Evolutionary conservation across 2,888 invertebrate genomes (phyloP).

Genomic region (Yponomeuta cagnagella): DNA sequence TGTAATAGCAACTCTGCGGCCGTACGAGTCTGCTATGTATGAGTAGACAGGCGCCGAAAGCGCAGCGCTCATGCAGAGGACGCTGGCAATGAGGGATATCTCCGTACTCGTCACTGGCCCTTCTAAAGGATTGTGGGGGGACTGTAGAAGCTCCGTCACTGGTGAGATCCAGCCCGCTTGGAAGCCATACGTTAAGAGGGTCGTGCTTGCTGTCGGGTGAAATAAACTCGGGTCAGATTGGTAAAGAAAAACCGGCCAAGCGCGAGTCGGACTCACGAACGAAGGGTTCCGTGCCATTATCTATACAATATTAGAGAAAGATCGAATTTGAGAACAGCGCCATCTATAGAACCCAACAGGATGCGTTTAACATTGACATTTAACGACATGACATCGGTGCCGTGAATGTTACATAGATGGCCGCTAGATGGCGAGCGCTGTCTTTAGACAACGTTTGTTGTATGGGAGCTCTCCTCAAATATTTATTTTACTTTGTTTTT

Average conservation of each 20-base stretch:
- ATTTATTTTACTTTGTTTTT: too few relatives aligned
- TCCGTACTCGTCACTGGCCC: conserved; percentile 46
- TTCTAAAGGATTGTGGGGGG: conserved; percentile 41
- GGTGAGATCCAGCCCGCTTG: conserved; percentile 65
- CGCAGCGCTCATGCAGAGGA: conserved; percentile 52
- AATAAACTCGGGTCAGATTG: background rate
- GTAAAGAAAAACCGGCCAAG: background rate
- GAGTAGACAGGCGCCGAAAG: conserved; percentile 57
- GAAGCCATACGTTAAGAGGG: conserved; percentile 54
- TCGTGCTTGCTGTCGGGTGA: conserved; percentile 44
- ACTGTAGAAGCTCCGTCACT: conserved; percentile 49
- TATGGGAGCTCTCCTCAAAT: too few relatives aligned
- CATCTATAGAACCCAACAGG: too few relatives aligned
- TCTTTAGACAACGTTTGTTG: too few relatives aligned
- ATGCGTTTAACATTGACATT: too few relatives aligned
- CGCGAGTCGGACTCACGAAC: too few relatives aligned
- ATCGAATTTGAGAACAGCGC: too few relatives aligned
- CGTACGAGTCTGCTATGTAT: conserved; percentile 50
- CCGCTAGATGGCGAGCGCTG: too few relatives aligned
- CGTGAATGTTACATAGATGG: too few relatives aligned
- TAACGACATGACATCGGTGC: too few relatives aligned
- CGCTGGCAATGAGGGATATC: conserved; percentile 60
- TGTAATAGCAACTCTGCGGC: conserved; percentile 56
- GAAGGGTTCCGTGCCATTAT: too few relatives aligned
- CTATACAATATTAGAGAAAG: too few relatives aligned